Conservation (phyloP, 2,113 vertebrate genomes). For the Henicopernis longicauda region DNA sequence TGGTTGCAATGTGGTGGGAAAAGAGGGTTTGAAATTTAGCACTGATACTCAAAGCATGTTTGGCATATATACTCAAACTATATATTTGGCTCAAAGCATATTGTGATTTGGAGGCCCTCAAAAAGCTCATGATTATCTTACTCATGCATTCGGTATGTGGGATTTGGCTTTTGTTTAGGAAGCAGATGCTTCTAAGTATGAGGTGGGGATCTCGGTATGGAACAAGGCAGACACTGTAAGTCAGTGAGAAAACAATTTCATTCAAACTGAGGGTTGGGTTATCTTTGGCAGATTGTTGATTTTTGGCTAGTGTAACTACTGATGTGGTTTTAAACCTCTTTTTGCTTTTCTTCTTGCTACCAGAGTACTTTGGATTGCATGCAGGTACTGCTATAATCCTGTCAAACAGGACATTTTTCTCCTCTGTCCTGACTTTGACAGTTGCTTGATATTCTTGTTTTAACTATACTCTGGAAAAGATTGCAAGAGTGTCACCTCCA, state of each 20-base stretch:
- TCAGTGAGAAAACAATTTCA: not conserved
- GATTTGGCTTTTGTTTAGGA: not conserved
- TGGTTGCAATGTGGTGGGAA: not conserved
- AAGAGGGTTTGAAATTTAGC: not conserved
- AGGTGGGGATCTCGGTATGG: not conserved
- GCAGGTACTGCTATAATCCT: slow-evolving; percentile 82
- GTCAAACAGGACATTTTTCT: not conserved
- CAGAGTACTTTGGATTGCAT: slow-evolving; percentile 97
- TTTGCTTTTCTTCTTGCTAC: slow-evolving; percentile 66
- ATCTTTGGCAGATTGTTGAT: not conserved
- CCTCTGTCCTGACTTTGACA: slow-evolving; percentile 7
- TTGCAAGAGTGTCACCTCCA: not conserved
- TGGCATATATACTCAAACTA: not conserved
- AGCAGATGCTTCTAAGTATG: not conserved
- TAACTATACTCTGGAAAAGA: not conserved
- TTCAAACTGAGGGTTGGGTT: not conserved
- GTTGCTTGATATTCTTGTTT: not conserved
- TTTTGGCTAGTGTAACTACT: not conserved
- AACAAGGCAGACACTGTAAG: not conserved
- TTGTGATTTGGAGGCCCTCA: not conserved
- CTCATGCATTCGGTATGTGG: not conserved
- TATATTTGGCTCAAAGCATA: not conserved
- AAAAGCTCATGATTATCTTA: not conserved
- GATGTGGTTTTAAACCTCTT: slow-evolving; percentile 65
- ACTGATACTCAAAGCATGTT: not conserved